Evolutionary conservation across 2,113 vertebrate species (phyloP).

Genomic region (Lycaon pictus): DNA sequence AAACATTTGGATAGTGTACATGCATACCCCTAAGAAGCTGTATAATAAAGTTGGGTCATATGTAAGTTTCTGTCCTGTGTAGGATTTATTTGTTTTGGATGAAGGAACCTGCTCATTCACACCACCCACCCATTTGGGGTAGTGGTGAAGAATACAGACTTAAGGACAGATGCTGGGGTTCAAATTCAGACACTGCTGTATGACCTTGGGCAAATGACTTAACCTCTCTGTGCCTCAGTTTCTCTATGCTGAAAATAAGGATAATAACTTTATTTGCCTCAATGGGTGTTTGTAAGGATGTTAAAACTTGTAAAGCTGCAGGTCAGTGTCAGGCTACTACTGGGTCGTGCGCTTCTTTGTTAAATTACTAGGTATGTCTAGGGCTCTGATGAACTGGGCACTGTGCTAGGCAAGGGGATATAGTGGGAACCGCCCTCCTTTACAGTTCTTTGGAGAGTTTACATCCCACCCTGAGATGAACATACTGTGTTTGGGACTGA

Average conservation of each 20-base stretch:
- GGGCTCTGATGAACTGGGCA: background rate
- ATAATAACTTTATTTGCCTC: background rate
- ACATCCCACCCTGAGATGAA: background rate
- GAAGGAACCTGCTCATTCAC: background rate
- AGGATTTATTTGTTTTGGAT: background rate
- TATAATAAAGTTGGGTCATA: background rate
- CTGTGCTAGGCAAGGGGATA: background rate
- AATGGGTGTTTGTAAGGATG: background rate
- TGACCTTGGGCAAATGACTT: background rate
- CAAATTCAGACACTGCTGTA: background rate
- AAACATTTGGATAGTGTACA: background rate
- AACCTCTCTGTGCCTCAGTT: background rate
- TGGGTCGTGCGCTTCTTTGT: background rate
- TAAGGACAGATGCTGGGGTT: background rate
- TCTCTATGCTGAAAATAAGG: background rate
- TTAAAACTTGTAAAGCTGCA: background rate
- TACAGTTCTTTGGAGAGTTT: background rate
- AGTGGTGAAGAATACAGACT: background rate
- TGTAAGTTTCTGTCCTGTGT: background rate
- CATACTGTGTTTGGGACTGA: background rate
- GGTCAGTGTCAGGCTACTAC: background rate
- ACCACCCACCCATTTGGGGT: background rate
- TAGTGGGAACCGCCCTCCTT: background rate
- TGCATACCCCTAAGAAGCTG: background rate
- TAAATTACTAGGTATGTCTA: background rate